phyloP scores from a whole-genome alignment of 2,797 vertebrate species.

The Danio kyathit region DNA sequence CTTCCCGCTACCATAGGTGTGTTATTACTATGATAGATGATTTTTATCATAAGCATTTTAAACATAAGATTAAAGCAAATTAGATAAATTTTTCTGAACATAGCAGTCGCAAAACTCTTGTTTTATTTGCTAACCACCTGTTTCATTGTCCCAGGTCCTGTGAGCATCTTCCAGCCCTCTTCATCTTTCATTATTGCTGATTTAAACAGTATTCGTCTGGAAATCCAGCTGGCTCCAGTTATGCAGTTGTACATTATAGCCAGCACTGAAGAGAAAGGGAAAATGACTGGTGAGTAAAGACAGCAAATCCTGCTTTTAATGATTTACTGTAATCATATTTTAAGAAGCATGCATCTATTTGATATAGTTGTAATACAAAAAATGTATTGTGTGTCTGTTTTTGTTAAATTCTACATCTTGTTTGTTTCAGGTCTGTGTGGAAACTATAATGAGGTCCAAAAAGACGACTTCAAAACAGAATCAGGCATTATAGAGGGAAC shows the following conservation, averaged over 20 bases:
- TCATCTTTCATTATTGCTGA: constrained; percentile 83
- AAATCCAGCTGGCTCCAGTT: constrained; percentile 83
- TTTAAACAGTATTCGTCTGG: constrained; percentile 75
- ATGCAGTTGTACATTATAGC: constrained; percentile 87
- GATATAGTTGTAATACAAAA: no score
- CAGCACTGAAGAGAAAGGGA: constrained; percentile 72
- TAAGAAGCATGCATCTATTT: not conserved
- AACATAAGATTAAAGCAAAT: no score
- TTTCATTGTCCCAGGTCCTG: constrained; percentile 66
- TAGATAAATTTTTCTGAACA: no score
- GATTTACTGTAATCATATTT: no score
- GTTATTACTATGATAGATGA: no score
- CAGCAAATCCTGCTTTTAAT: no score
- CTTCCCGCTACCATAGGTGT: constrained; percentile 73
- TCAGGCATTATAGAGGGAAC: constrained; percentile 83
- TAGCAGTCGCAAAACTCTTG: not conserved
- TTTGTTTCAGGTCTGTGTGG: constrained; percentile 58
- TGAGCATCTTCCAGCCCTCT: constrained; percentile 83
- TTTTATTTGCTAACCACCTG: not conserved
- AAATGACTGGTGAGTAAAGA: constrained; percentile 78
- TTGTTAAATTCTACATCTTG: not conserved
- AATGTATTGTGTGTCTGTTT: no score
- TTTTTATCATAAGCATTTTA: not conserved
- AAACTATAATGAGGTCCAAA: constrained; percentile 83
- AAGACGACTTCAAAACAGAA: constrained; percentile 81